Base-by-base conservation (phyloP, 35 echinoderm and acorn worm genomes). In the Strongylocentrotus purpuratus region DNA sequence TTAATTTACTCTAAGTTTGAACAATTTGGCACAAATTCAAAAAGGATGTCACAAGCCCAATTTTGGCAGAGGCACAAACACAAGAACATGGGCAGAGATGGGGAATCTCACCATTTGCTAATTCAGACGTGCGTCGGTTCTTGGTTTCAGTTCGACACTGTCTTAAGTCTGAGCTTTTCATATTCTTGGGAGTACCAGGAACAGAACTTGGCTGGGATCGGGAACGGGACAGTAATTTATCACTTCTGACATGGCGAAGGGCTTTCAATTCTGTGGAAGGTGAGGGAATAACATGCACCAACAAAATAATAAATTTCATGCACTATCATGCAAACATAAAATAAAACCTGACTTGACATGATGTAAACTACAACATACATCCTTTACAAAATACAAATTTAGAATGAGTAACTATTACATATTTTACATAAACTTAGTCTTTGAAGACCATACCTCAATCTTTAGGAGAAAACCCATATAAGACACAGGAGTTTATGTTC, bases 101-200 rank as follows among this genome's bases (percentile, higher is more conserved):
- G 28, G 12, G 15, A 89, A 89, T 89, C 87, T 89, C 45, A 97
- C 97, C 95, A 45, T 96, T 96, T 41, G 94, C 95, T 59, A 97
- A 65, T 88, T 97, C 94, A 85, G 94, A 94, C 46, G 97, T 88
- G 86, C 98, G 88, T 85, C 95, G 96, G 32, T 95, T 99, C 92
- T 99, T 99, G 94, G 96, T 95, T 20, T 97, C 97, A 25, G 96
- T 97, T 70, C 97, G 96, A 52, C 96, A 97, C 52, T 94, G 94
- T 86, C 96, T 95, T 50, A 95, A 86, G 33, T 96, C 96, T 33
- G 94, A 96, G 92, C 33, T 85, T 50, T 94, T 89, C 94, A 96
- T 78, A 32, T 95, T 94, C 87, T 97, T 96, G 7, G 97, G 98
- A 48, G 97, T 97, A 46, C 92, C 86, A 20, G 98, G 97, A 48